Percentiles rank a stretch among this genome's conserved stretches.
Conservation (phyloP, 2,888 invertebrate genomes). For the Platycheirus albimanus region DNA sequence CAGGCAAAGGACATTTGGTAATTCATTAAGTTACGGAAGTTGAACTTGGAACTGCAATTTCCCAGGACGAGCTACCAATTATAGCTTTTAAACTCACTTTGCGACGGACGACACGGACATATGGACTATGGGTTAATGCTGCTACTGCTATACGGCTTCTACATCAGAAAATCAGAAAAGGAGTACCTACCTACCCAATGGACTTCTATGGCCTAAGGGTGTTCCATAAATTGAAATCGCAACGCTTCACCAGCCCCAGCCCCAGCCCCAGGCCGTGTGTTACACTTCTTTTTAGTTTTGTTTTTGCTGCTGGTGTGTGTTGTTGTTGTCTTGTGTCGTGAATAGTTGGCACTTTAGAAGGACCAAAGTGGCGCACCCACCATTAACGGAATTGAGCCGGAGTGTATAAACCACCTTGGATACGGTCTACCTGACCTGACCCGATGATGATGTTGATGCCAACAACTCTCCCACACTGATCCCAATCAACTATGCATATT, state of each 20-base stretch:
- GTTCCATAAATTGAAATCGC: conserved; percentile 76
- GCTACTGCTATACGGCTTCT: too few relatives aligned
- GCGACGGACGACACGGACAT: conserved; percentile 24
- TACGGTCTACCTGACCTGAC: conserved; percentile 67
- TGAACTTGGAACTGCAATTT: conserved; percentile 83
- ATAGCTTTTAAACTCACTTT: conserved; percentile 77
- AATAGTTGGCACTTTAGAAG: conserved; percentile 74
- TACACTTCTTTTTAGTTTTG: neutral
- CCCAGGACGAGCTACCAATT: conserved; percentile 81
- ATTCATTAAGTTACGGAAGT: conserved; percentile 83
- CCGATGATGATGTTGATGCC: conserved; percentile 68
- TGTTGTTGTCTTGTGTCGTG: conserved; percentile 54
- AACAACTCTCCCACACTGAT: conserved; percentile 71
- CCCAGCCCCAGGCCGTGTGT: conserved; percentile 40
- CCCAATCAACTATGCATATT: conserved; percentile 79
- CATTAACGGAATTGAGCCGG: conserved; percentile 73
- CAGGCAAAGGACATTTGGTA: conserved; percentile 80
- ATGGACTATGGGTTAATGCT: too few relatives aligned
- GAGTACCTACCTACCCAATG: too few relatives aligned
- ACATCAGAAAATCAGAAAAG: too few relatives aligned
- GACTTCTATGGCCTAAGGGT: conserved; percentile 54
- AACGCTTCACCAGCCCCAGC: conserved; percentile 53
- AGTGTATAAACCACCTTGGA: conserved; percentile 74
- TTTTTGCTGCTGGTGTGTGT: neutral
- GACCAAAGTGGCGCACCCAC: conserved; percentile 73